Percentiles rank a stretch among this genome's conserved stretches.
These are phyloP conservation scores for Ormyrus labotus DNA, from an alignment of 2,888 invertebrate species.

Conservation along the genomic window DNA sequence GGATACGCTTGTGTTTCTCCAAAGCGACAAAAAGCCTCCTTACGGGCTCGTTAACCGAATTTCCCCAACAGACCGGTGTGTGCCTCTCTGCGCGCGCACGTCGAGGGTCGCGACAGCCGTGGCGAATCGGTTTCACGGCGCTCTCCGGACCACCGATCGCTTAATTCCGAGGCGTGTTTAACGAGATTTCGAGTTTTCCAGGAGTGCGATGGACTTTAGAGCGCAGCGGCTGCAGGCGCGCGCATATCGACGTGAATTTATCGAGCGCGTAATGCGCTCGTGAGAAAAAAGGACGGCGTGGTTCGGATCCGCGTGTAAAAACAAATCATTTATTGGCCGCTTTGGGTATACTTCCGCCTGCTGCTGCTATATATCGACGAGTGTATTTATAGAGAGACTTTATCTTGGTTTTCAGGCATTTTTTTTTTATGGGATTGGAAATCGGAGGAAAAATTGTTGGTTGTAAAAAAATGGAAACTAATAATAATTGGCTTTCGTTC, in stretches of 20 bases:
- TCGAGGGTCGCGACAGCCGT: slow-evolving; percentile 47
- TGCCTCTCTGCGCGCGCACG: not conserved
- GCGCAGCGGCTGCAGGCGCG: too few species aligned
- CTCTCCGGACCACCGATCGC: slow-evolving; percentile 62
- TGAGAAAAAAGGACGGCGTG: slow-evolving; percentile 11
- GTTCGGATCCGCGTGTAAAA: not conserved
- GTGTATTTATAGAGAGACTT: too few species aligned
- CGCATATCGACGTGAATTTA: too few species aligned
- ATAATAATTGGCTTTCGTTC: too few species aligned
- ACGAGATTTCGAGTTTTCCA: slow-evolving; percentile 58
- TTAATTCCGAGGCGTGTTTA: slow-evolving; percentile 70
- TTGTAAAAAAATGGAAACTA: too few species aligned
- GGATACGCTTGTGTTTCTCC: not conserved
- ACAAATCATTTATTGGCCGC: slow-evolving; percentile 9
- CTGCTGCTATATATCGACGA: too few species aligned
- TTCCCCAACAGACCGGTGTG: slow-evolving; percentile 15
- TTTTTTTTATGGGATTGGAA: too few species aligned
- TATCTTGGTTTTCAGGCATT: too few species aligned
- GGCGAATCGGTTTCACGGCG: slow-evolving; percentile 69
- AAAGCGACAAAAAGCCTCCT: not conserved
- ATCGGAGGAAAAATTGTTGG: too few species aligned
- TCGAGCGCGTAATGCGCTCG: not conserved
- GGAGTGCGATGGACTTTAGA: not conserved
- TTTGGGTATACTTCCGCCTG: too few species aligned
- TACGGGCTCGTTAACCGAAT: slow-evolving; percentile 40